Conservation (phyloP, 2,888 invertebrate species). For the Meteorus colon region DNA sequence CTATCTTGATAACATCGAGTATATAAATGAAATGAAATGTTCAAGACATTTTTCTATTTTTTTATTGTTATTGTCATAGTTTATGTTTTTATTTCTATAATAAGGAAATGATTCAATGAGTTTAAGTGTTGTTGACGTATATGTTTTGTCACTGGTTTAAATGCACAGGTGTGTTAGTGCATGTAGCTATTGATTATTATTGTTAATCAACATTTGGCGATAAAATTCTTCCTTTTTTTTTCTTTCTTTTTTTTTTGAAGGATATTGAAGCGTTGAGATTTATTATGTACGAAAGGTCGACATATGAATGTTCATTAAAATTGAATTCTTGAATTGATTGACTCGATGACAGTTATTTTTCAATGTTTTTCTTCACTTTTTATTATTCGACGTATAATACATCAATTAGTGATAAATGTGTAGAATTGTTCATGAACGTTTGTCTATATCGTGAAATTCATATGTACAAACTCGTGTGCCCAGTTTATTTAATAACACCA, state of each 20-base stretch:
- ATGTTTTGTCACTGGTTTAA: background rate
- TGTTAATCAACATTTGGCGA: conserved; percentile 6
- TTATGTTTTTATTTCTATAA: background rate
- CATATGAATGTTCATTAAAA: background rate
- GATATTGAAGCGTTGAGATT: background rate
- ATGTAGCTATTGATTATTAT: too few relatives aligned
- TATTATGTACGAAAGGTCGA: too few relatives aligned
- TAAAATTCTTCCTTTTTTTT: background rate
- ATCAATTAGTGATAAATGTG: conserved; percentile 11
- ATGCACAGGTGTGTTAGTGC: background rate
- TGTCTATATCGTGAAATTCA: conserved; percentile 32
- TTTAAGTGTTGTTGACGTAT: background rate
- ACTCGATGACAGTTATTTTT: background rate
- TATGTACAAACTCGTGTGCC: conserved; percentile 27
- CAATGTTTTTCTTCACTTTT: conserved; percentile 8
- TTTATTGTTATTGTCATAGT: background rate
- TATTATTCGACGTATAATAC: background rate
- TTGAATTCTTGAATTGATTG: background rate
- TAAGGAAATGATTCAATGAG: background rate
- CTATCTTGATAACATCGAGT: background rate
- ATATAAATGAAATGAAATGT: background rate
- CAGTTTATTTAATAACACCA: conserved; percentile 16
- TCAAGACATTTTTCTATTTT: background rate
- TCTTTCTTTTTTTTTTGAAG: background rate
- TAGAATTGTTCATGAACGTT: background rate